Base-by-base conservation (phyloP, 2,888 invertebrate species). In the Agrotis ipsilon region DNA sequence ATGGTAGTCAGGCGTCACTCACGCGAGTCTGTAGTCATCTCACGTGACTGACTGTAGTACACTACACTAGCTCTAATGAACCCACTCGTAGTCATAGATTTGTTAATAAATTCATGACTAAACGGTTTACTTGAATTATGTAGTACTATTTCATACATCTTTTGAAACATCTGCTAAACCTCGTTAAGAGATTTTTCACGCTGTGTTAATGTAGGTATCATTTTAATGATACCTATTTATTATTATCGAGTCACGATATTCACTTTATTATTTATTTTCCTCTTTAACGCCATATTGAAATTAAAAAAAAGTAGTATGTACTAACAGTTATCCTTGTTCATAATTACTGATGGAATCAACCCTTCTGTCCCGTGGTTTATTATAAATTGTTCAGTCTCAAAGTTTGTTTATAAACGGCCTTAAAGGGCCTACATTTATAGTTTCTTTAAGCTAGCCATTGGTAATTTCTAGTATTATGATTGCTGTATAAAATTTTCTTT, bases 31-130 rank as follows among this genome's bases (percentile, higher is more conserved):
- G 18, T 16, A 19, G 46, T 27, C 48, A 78, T 59, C 27, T 63
- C 74, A 78, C 62, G 78, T 78, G 78, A 78, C 32, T 49, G 3
- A 19, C 18, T 43, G 24, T 21, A 43, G 27, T 68, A 51, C 19
- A 48, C 39, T 32, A 19, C 32, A 54, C 32, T 55, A 18, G 13
- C 59, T 39, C 48, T 55, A 51, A 45, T 45, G 19, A n/a, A 61
- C 52, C 76, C 14, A 39, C 27, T 18, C 21, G 52, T 45, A 49
- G 48, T 75, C 58, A 49, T 49, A 18, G 21, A 7, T 21, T 45
- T 52, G 46, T 58, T 58, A 18, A 57, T 59, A 78, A 62, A 49
- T 14, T n/a, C n/a, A 58, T 77, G 78, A 58, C 39, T 59, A 54
- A 67, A 27, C n/a, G 21, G 46, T 74, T 74, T 49, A 24, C 9